Evolutionary conservation across 2,888 invertebrate genomes (phyloP), one percentile per base, ranked within the genome.

Genomic region (Drosophila neonasuta): DNA sequence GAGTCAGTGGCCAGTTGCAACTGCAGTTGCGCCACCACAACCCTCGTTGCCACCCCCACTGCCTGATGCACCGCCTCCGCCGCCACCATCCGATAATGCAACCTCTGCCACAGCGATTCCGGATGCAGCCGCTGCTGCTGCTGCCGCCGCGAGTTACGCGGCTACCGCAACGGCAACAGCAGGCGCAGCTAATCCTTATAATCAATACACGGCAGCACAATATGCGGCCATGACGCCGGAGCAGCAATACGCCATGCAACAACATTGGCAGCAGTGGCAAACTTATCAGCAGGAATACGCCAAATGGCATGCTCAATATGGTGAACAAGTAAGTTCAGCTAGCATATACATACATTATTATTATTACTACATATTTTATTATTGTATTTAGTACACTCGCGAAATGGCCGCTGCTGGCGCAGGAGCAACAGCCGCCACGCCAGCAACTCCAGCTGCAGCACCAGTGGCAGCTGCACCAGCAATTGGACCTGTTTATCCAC

Each of bases 181-280:
- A 24, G 24, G 24, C 20, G 45, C 46, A 15, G 64, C n/a, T 0
- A 86, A 86, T 70, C 89, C 88, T 0, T 87, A 87, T 44, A 79
- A 87, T 0, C 89, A 88, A 13, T 89, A 90, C 54, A 88, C 90
- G 3, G 80, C 90, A 2, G 89, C 89, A 3, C 90, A 90, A 41
- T 90, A 88, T 57, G 90, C 90, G 8, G 89, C 89, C 0, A 83
- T 91, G 81, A 87, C 90, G 5, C 86, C 90, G 0, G 90, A 90
- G 34, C 91, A 91, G 57, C 91, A 91, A 67, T 90, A 81, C 57
- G 91, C 90, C 0, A 72, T 91, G 34, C 91, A 91, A 55, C 90
- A 90, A 59, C 90, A 91, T 71, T 91, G 90, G 90, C 90, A 90
- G 64, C 91, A 91, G 75, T 91, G 91, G 91, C 91, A 91, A 68